A percentile compares a stretch with the other conserved stretches of the same genome.
Evolutionary conservation across 2,797 vertebrate genomes (phyloP).

Genomic region (Gambelia wislizenii): DNA sequence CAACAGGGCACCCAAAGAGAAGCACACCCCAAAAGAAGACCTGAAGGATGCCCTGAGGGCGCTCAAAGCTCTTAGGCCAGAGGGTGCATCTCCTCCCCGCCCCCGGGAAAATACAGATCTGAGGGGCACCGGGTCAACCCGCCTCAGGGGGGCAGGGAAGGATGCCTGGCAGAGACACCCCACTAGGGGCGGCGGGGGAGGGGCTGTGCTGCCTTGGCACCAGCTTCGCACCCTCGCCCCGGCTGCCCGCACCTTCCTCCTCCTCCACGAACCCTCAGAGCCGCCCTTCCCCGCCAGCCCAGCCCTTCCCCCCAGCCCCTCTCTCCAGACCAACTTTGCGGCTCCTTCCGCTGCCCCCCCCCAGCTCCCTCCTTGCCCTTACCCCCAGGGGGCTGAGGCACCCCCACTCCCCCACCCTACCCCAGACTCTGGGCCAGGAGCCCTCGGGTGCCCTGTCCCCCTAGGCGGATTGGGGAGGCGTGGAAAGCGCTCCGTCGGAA

Average conservation of each 20-base stretch:
- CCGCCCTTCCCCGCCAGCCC: no score
- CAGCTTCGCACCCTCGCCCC: background rate
- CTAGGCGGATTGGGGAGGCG: background rate
- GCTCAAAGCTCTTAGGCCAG: background rate
- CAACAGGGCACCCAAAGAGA: background rate
- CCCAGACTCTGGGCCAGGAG: background rate
- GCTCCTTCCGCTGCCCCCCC: background rate
- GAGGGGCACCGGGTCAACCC: background rate
- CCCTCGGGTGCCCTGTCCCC: no score
- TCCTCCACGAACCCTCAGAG: background rate
- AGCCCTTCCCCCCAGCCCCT: background rate
- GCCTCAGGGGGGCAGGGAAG: background rate
- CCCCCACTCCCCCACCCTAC: background rate
- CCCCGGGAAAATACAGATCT: no score
- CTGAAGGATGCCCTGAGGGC: background rate
- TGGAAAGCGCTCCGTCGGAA: background rate
- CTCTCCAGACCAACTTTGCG: background rate
- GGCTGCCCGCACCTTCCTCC: no score
- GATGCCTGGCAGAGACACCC: background rate
- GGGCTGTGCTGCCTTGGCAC: background rate
- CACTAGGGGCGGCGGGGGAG: background rate
- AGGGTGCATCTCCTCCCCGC: no score
- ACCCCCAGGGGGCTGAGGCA: background rate
- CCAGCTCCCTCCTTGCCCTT: background rate
- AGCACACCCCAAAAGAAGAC: background rate